These are phyloP conservation scores for Drosophila nannoptera DNA, from an alignment of 1,140 invertebrate species.

Conservation along the genomic window DNA sequence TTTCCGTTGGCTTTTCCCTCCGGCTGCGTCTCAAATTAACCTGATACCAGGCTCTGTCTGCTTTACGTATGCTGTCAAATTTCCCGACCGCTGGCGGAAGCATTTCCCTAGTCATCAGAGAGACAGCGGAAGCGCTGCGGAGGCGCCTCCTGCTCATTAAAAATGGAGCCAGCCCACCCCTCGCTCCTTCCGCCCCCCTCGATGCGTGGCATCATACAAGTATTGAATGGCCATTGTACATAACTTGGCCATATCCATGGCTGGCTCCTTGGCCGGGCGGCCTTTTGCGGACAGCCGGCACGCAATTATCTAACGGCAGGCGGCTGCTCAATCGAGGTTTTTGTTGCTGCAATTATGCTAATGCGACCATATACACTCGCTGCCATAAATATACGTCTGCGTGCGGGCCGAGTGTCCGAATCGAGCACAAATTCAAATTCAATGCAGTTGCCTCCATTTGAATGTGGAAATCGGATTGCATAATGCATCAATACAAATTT, in stretches of 20 bases:
- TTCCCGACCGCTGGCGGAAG: slow-evolving; percentile 56
- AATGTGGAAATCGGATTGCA: slow-evolving; percentile 26
- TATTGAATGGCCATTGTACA: slow-evolving; percentile 46
- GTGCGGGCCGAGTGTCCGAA: not conserved
- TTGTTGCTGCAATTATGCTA: too few species aligned
- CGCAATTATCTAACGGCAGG: slow-evolving; percentile 4
- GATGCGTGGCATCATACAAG: not conserved
- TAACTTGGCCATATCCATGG: slow-evolving; percentile 56
- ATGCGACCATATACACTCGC: too few species aligned
- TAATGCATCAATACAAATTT: slow-evolving; percentile 15
- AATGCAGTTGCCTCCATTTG: not conserved
- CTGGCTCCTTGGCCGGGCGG: slow-evolving; percentile 29
- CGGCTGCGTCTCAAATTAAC: slow-evolving; percentile 57
- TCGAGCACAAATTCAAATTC: slow-evolving; percentile 31
- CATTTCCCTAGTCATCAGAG: slow-evolving; percentile 48
- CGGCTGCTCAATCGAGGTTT: not conserved
- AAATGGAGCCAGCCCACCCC: slow-evolving; percentile 49
- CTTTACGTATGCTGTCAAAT: slow-evolving; percentile 57
- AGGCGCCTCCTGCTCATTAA: slow-evolving; percentile 67
- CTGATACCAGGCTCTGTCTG: slow-evolving; percentile 35
- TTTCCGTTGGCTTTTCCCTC: slow-evolving; percentile 40
- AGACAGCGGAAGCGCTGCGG: slow-evolving; percentile 43
- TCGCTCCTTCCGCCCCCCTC: not conserved
- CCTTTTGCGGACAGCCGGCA: slow-evolving; percentile 21
- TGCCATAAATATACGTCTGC: too few species aligned